phyloP scores from a whole-genome alignment of 2,113 vertebrate genomes.

The Setophaga petechia region DNA sequence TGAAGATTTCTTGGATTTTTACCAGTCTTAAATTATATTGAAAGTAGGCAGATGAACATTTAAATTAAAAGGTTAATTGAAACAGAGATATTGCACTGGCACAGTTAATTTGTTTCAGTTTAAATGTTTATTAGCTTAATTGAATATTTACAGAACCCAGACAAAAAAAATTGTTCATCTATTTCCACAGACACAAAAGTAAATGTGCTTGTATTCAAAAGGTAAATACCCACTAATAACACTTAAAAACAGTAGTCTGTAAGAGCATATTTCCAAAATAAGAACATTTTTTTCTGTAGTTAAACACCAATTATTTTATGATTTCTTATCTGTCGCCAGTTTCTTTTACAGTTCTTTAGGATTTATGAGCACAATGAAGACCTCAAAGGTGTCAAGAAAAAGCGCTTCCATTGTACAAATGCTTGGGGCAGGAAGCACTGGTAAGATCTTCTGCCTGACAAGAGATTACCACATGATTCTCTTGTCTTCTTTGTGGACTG shows the following conservation, averaged over 20 bases:
- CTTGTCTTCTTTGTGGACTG: background rate
- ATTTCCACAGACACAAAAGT: background rate
- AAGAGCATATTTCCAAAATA: background rate
- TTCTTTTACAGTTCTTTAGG: background rate
- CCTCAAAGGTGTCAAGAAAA: background rate
- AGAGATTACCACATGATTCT: background rate
- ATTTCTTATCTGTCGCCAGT: background rate
- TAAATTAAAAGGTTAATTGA: conserved; percentile 61
- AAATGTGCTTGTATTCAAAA: background rate
- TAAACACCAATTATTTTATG: background rate
- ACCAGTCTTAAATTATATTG: conserved; percentile 26
- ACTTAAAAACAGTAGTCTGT: background rate
- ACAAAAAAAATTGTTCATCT: background rate
- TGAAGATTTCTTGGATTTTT: conserved; percentile 37
- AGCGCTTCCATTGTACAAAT: background rate
- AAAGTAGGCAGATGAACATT: conserved; percentile 32
- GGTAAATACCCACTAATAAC: background rate
- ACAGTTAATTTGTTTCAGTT: conserved; percentile 43
- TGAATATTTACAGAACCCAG: conserved; percentile 28
- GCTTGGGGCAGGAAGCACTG: background rate
- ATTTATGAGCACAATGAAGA: background rate
- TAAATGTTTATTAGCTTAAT: conserved; percentile 41
- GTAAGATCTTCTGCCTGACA: background rate
- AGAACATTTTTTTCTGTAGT: background rate
- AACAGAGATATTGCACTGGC: conserved; percentile 5